Base-by-base conservation (phyloP, 2,888 invertebrate species). In the Biston betularia region DNA sequence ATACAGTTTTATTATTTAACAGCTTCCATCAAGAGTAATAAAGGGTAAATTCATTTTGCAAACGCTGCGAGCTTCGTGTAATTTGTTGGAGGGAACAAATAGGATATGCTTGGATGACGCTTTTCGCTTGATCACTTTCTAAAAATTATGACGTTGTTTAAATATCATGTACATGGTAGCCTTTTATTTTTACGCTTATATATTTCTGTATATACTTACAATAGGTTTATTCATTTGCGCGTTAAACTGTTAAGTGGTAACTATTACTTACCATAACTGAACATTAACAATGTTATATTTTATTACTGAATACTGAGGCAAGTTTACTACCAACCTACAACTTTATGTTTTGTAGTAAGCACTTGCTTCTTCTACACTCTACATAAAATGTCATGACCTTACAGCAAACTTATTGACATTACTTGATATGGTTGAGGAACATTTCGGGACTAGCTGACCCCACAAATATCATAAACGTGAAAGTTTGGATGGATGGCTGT, bases 1-100 rank as follows among this genome's bases (percentile, higher is more conserved):
- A 79, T 71, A 77, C 75, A 78, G 75, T 80, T 85, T 86, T 83
- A 85, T 84, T 84, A 83, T 80, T 78, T 83, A 85, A 88, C 82
- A 80, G 78, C 80, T 81, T 75, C 77, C 80, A 80, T 82, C 79
- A 83, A 78, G 81, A 77, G 77, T 86, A 86, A 88, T 86, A 85
- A 84, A 82, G 83, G 83, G 79, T 85, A 83, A 84, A 76, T 82
- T 82, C 71, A 79, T 83, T 86, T 78, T 59, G 68, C 55, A 50
- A 65, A 68, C 50, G 61, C 57, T 66, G 66, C 61, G 60, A 68
- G 46, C 44, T 61, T n/a, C n/a, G 56, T 46, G 48, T 64, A 61
- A 69, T 72, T 61, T 65, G 48, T 46, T 67, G 66, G 55, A 60
- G 65, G 65, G 55, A 60, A 53, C 46, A 70, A 71, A 67, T 69